A percentile compares a stretch with the other conserved stretches of the same genome.
Conservation (phyloP, 2,888 invertebrate genomes). For the Heliconius hortense region DNA sequence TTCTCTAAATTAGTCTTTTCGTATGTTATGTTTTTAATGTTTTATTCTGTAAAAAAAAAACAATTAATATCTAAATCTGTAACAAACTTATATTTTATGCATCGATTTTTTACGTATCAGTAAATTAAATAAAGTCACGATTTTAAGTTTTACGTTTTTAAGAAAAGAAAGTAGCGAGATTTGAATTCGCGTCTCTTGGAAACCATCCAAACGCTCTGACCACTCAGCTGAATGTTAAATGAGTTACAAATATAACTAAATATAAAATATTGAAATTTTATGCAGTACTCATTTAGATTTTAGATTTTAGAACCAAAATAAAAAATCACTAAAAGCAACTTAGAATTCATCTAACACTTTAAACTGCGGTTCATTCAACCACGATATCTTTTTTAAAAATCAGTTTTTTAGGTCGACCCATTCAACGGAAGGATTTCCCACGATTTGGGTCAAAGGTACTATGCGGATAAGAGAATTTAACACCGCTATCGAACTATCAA, state of each 20-base stretch:
- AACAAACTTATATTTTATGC: neutral
- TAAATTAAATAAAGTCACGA: rapidly evolving
- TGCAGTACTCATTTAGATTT: no score
- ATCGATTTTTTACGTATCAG: no score
- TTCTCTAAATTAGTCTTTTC: neutral
- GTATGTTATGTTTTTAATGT: neutral
- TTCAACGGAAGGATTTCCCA: neutral
- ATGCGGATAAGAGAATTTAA: neutral
- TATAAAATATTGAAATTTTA: no score
- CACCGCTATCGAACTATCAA: neutral
- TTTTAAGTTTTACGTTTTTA: no score
- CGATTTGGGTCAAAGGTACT: neutral
- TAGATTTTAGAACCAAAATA: no score
- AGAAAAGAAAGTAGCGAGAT: no score
- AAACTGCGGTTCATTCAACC: neutral
- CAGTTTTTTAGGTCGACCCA: neutral
- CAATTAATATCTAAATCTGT: neutral
- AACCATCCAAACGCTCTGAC: neutral
- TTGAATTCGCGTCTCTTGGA: neutral
- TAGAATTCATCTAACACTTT: neutral
- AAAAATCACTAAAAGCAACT: neutral
- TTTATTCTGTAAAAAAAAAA: neutral
- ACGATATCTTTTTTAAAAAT: neutral
- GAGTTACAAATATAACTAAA: no score
- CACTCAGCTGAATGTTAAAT: neutral